Percentiles rank a stretch among this genome's conserved stretches.
phyloP scores from a whole-genome alignment of 2,888 invertebrate genomes.

The Sinelater perroti region DNA sequence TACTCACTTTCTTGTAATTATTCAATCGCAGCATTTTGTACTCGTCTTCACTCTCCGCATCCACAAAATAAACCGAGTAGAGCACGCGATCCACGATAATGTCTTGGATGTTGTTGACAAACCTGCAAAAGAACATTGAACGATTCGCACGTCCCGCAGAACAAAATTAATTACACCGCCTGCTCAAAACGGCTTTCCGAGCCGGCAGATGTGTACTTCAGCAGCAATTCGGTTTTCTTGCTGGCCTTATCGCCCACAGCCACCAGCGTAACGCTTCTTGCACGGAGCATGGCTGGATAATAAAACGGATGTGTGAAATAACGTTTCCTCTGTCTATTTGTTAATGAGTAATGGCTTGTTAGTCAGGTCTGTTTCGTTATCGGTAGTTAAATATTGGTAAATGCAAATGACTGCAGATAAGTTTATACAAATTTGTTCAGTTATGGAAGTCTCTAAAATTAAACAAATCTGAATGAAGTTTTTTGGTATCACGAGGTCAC shows the following conservation, averaged over 20 bases:
- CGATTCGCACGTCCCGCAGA: not conserved
- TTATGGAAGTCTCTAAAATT: no score
- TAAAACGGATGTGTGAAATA: not conserved
- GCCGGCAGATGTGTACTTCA: constrained; percentile 44
- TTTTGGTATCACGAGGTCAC: no score
- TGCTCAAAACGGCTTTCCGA: constrained; percentile 35
- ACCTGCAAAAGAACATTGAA: constrained; percentile 36
- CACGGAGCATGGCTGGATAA: constrained; percentile 2
- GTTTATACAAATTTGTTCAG: no score
- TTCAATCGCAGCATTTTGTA: constrained; percentile 41
- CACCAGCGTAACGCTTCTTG: constrained; percentile 40
- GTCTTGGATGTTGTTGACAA: constrained; percentile 44
- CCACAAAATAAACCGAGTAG: constrained; percentile 45
- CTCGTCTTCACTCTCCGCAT: constrained; percentile 45
- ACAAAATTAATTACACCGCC: constrained; percentile 25
- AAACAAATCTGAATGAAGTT: no score
- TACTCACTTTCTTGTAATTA: constrained; percentile 36
- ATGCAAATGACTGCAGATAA: no score
- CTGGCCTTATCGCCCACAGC: constrained; percentile 46
- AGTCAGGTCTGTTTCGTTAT: not conserved
- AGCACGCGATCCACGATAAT: constrained; percentile 45
- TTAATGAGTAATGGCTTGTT: not conserved
- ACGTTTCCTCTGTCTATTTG: not conserved
- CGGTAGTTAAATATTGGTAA: not conserved
- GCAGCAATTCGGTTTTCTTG: constrained; percentile 45